Evolutionary conservation across 2,888 invertebrate genomes (phyloP), one percentile per base, ranked within the genome.

Genomic region (Eupithecia vulgata): DNA sequence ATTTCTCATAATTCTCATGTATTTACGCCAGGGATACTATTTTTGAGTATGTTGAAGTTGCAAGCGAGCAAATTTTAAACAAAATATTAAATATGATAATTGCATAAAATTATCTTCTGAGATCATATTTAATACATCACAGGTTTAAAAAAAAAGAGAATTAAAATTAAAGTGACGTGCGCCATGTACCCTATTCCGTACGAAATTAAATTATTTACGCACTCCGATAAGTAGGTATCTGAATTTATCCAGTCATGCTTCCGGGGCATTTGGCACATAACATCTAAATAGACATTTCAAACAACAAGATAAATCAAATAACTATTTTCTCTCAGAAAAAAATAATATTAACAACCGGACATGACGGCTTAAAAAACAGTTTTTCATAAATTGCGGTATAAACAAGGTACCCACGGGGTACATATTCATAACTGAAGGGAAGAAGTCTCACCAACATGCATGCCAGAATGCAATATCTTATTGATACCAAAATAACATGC

Each of bases 71-170:
- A 88, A 88, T 88, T 89, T 87, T 79, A 84, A 84, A 86, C 87
- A 81, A 85, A 87, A 87, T 86, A 92, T 92, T 92, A 91, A 91
- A 92, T 90, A 93, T 92, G 94, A 92, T 88, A 89, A 90, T 90
- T 90, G 91, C 87, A 91, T 91, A 92, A 89, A 93, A 94, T 94
- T 91, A 94, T 94, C 91, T 93, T 92, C 91, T 95, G 95, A 95
- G 95, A 95, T 95, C 95, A 95, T 95, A 95, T 95, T 95, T 95
- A 95, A 95, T 95, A 95, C 95, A 95, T 95, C 95, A 95, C 95
- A 95, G 95, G 95, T 95, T 94, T 92, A 91, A 93, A 89, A 91
- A 87, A 88, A 89, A 91, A 87, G 88, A 84, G 84, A 84, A 85
- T 83, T 83, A 85, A 85, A 83, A 83, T 81, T 85, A 87, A 85